These are phyloP conservation scores for Philonicus albiceps DNA, from an alignment of 2,888 invertebrate genomes.

Conservation along the genomic window DNA sequence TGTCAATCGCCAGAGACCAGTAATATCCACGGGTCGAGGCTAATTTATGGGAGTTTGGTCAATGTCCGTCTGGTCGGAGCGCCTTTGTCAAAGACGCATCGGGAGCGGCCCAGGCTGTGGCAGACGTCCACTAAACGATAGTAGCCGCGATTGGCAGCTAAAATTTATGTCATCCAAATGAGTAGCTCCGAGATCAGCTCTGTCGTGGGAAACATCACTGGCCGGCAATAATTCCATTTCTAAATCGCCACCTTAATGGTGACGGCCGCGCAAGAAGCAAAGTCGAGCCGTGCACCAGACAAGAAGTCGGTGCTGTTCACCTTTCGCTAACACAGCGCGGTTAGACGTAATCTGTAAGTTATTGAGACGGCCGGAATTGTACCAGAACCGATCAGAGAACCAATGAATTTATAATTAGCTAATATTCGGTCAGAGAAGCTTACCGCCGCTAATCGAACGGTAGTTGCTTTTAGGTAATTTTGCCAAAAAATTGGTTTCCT, in stretches of 20 bases:
- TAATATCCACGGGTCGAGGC: neutral
- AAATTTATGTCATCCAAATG: conserved; percentile 25
- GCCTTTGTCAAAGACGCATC: conserved; percentile 9
- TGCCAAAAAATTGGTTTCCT: neutral
- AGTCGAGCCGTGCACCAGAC: neutral
- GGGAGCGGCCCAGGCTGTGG: neutral
- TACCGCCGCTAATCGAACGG: neutral
- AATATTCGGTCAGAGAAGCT: neutral
- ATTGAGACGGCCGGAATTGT: neutral
- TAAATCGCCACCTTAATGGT: conserved; percentile 13
- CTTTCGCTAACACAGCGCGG: neutral
- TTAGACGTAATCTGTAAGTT: neutral
- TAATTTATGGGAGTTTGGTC: conserved; percentile 14
- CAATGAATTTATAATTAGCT: neutral
- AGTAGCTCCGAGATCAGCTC: neutral
- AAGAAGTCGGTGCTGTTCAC: neutral
- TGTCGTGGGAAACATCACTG: conserved; percentile 16
- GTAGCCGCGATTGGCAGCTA: conserved; percentile 1
- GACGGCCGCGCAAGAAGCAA: neutral
- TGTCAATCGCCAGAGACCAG: neutral
- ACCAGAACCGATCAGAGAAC: neutral
- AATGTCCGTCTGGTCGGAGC: neutral
- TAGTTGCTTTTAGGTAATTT: neutral
- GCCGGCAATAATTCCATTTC: conserved; percentile 16
- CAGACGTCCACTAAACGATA: neutral